phyloP scores from a whole-genome alignment of 1,140 invertebrate genomes.

The Drosophila sucinea region DNA sequence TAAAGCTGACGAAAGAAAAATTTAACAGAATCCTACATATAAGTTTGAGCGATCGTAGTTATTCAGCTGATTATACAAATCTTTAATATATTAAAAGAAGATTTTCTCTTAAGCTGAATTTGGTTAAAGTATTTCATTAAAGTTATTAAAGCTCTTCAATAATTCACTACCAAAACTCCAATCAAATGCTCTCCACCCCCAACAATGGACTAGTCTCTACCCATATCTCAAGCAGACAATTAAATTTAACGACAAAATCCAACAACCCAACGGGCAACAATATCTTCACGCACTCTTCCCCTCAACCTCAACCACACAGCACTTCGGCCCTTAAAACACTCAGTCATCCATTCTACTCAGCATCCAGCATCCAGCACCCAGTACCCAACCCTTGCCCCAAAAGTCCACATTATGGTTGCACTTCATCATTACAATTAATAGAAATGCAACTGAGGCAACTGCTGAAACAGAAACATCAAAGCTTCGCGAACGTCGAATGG shows the following conservation, averaged over 20 bases:
- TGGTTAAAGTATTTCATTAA: too few relatives aligned
- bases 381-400: not conserved
- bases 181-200: not conserved
- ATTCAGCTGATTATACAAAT: too few relatives aligned
- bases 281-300: constrained; percentile 5
- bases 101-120: too few relatives aligned
- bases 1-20: too few relatives aligned
- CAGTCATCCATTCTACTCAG: not conserved
- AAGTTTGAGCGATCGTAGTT: too few relatives aligned
- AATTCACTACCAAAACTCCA: too few relatives aligned
- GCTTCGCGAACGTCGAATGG: constrained; percentile 22
- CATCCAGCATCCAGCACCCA: not conserved
- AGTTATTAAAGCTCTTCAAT: too few relatives aligned
- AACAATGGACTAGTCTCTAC: not conserved
- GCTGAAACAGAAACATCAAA: constrained; percentile 26
- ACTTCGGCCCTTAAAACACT: not conserved
- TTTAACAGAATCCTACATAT: too few relatives aligned
- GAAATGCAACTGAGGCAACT: constrained; percentile 75
- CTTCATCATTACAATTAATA: constrained; percentile 77
- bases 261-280: constrained; percentile 9
- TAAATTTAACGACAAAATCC: constrained; percentile 55
- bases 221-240: constrained; percentile 35
- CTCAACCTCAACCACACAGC: not conserved
- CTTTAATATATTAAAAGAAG: too few relatives aligned
- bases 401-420: constrained; percentile 41